phyloP scores from a whole-genome alignment of 2,888 invertebrate genomes.

The Caenorhabditis uteleia region DNA sequence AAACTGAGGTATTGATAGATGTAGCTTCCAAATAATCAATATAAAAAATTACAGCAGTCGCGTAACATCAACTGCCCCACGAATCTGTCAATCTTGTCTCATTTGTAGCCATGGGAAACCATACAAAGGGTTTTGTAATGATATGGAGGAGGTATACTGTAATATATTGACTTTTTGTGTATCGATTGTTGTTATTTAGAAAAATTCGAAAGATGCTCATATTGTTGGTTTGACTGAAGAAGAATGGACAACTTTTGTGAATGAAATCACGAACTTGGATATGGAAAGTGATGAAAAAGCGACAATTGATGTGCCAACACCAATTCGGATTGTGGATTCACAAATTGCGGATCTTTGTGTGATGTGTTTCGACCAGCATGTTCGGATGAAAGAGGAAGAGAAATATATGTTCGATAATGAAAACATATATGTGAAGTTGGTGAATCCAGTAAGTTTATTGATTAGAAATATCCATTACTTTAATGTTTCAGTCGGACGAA shows the following conservation, averaged over 20 bases:
- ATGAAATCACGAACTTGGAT: conserved; percentile 22
- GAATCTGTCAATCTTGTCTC: conserved; percentile 41
- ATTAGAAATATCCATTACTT: not conserved
- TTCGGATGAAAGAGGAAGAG: conserved; percentile 21
- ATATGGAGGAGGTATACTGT: not conserved
- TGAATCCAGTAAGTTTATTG: conserved; percentile 22
- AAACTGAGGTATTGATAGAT: conserved; percentile 9
- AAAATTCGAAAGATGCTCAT: conserved; percentile 19
- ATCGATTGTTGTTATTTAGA: not conserved
- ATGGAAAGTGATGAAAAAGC: conserved; percentile 14
- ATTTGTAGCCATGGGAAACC: conserved; percentile 37
- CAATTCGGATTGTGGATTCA: conserved; percentile 15
- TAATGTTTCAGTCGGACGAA: conserved; percentile 4
- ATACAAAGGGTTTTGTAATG: conserved; percentile 17
- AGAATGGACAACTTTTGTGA: conserved; percentile 41
- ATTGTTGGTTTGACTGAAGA: conserved; percentile 35
- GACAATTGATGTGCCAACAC: not conserved
- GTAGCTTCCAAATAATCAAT: not conserved
- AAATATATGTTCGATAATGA: conserved; percentile 40
- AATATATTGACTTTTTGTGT: no score
- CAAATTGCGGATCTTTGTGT: conserved; percentile 34
- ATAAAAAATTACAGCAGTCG: conserved; percentile 1
- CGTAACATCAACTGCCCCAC: conserved; percentile 21
- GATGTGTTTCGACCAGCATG: conserved; percentile 32
- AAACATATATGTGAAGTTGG: conserved; percentile 59